Evolutionary conservation across 2,797 vertebrate genomes (phyloP).

Genomic region (Gymnocypris eckloni): DNA sequence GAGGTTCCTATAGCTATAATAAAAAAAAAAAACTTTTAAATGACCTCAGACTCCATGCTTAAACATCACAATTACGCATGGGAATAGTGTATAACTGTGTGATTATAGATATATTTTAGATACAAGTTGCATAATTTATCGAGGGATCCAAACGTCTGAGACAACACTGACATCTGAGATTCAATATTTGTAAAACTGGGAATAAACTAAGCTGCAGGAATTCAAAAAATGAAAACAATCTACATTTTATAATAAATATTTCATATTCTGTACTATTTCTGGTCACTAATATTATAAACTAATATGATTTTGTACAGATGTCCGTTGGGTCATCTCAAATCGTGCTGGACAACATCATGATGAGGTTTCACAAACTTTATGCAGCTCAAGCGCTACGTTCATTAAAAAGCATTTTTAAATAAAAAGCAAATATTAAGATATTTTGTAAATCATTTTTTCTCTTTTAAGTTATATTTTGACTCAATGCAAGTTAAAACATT

Average conservation of each 20-base stretch:
- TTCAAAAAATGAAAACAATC: too few relatives aligned
- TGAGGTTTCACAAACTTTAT: background rate
- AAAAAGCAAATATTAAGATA: background rate
- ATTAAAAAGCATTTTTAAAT: background rate
- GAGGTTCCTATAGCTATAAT: background rate
- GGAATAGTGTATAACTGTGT: background rate
- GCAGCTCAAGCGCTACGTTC: background rate
- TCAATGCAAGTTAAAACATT: background rate
- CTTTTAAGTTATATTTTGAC: too few relatives aligned
- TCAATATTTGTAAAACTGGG: background rate
- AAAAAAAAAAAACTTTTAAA: background rate
- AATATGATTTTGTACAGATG: background rate
- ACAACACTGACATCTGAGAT: background rate
- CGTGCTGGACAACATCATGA: background rate
- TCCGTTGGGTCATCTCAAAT: background rate
- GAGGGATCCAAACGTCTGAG: background rate
- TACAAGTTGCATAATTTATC: conserved; percentile 5
- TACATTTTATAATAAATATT: background rate
- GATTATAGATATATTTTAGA: background rate
- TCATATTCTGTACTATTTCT: background rate
- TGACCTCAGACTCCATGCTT: background rate
- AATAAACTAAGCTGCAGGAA: too few relatives aligned
- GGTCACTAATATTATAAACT: background rate
- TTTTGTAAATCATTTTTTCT: background rate
- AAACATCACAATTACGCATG: background rate